These are phyloP conservation scores for Orycteropus afer DNA, from an alignment of 2,113 vertebrate species.

Conservation along the genomic window DNA sequence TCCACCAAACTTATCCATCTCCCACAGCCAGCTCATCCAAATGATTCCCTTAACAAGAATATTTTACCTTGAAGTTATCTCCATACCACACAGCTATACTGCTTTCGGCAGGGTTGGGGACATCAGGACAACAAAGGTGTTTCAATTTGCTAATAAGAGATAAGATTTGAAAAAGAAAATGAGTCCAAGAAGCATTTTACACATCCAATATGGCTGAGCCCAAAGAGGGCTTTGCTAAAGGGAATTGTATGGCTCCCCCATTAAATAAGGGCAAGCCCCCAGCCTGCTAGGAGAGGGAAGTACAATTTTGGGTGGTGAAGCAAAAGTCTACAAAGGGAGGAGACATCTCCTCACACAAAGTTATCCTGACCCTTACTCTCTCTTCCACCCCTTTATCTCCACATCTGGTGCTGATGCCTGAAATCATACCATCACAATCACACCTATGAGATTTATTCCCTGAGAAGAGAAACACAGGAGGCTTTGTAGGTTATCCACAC, in stretches of 20 bases:
- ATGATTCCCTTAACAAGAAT: slow-evolving; percentile 42
- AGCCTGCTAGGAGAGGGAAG: neutral
- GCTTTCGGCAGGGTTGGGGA: slow-evolving; percentile 87
- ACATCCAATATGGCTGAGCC: neutral
- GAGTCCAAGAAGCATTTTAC: neutral
- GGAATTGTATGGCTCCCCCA: neutral
- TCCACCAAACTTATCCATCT: neutral
- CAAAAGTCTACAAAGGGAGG: neutral
- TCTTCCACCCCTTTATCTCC: neutral
- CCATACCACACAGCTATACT: slow-evolving; percentile 79
- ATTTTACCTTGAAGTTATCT: slow-evolving; percentile 79
- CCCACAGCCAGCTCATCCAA: neutral
- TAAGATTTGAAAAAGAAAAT: neutral
- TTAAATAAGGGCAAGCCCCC: neutral
- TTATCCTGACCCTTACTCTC: no score
- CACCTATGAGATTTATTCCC: neutral
- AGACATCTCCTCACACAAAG: neutral
- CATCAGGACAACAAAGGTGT: slow-evolving; percentile 83
- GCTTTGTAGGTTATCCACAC: neutral
- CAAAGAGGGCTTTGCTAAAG: neutral
- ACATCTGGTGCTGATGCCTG: neutral
- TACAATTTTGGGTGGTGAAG: rapidly evolving
- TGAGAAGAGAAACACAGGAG: neutral
- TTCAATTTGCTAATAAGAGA: slow-evolving; percentile 79
- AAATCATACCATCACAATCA: neutral